phyloP scores from a whole-genome alignment of 53 echinoderm and acorn worm species.

The Henricia sp. region DNA sequence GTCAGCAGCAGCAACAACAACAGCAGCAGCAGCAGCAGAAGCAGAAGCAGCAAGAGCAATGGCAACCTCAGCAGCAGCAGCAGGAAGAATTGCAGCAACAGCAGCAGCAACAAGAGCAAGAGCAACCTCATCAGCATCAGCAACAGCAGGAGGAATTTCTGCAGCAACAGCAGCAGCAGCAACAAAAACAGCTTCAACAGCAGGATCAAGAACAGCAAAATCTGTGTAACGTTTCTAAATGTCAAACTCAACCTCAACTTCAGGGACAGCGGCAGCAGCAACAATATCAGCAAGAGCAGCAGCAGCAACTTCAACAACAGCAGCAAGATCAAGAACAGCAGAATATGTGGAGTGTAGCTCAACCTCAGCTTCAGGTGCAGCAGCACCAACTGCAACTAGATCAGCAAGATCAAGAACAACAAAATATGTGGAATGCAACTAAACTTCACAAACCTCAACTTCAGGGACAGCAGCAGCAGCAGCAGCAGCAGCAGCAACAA shows the following conservation, averaged over 20 bases:
- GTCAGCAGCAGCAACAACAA: no score
- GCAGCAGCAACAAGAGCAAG: not conserved
- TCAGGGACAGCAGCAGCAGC: slow-evolving; percentile 7
- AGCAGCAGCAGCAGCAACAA: slow-evolving; percentile 18
- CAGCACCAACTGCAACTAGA: slow-evolving; percentile 25
- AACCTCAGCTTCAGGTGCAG: not conserved
- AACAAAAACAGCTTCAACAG: slow-evolving; percentile 13
- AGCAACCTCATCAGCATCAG: not conserved
- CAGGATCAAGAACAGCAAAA: not conserved
- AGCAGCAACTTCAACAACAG: slow-evolving; percentile 20
- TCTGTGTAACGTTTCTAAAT: not conserved
- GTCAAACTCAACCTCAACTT: not conserved
- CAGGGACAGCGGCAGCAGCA: slow-evolving; percentile 36
- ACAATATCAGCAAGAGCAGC: slow-evolving; percentile 28
- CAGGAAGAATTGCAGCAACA: not conserved
- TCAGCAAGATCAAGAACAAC: slow-evolving; percentile 1
- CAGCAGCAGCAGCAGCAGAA: not conserved
- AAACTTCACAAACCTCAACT: not conserved
- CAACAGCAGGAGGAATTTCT: not conserved
- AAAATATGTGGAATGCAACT: not conserved
- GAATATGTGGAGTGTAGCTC: not conserved
- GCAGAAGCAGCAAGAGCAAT: no score
- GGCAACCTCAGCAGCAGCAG: no score
- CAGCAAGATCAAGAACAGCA: slow-evolving; percentile 5
- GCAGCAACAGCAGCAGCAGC: slow-evolving; percentile 17